Evolutionary conservation across 2,797 vertebrate genomes (phyloP), one percentile per base, ranked within the genome.

Genomic region (Labeo calbasu): DNA sequence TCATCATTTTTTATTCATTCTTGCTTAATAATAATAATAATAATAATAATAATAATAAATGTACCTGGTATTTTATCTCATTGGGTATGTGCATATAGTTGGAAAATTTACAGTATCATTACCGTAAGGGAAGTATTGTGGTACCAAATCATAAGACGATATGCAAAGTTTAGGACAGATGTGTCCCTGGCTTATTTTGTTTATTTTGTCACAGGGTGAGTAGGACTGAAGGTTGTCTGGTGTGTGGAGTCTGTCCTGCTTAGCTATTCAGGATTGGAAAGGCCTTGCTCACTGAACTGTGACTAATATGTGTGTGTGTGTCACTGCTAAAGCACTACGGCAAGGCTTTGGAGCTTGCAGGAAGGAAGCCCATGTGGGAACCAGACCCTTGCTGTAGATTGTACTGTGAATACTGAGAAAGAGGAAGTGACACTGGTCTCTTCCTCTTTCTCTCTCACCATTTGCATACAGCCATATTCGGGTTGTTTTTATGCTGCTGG

Each of bases 361-460:
- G 92, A 92, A 92, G 85, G 81, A 1, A 73, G 79, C 71, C 66
- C 87, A 87, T 92, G 86, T 89, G 85, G 77, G 90, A 93, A 92
- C 71, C 80, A 82, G 51, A 69, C 65, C 86, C 28, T 43, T 70
- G 23, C 10, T 78, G 65, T 83, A 68, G 81, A 55, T 57, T 76
- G 32, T 68, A 32, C n/a, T 69, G 59, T 81, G 84, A 83, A 66
- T 79, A 59, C 77, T 79, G 81, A 89, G 80, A 93, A 92, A 92
- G 88, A 81, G 87, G 91, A 92, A 93, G 80, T 82, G 25, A 69
- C 40, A 36, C 40, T 25, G 23, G 40, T 72, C 48, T 79, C 71
- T 77, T 85, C 82, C 71, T 53, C 65, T 79, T 61, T 80, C 25
- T 57, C 13, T 57, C 15, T 80, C 77, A 51, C 59, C n/a, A 79